Evolutionary conservation across 30 jellyfish, hydroid and myxozoan species (phyloP), one percentile per base, ranked within the genome.

Genomic region (Clytia hemisphaerica): DNA sequence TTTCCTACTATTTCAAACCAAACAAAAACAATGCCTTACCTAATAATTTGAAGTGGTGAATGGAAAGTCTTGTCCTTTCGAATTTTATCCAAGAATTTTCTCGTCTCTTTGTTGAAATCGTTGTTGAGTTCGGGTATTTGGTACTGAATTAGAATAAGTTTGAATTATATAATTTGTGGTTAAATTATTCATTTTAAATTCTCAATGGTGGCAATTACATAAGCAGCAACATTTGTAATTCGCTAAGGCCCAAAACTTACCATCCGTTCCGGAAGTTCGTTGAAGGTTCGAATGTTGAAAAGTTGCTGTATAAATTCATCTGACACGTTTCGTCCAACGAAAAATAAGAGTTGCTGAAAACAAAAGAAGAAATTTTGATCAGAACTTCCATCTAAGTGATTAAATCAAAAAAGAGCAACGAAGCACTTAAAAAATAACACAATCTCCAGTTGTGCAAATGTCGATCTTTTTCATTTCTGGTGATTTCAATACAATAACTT

Each of bases 261-360:
- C 94, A 75, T 38, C 15, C 58, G 37, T 22, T 88, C 97, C 0
- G 93, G 94, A 1, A 88, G 21, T 6, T 73, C 94, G 30, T 70
- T 63, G 27, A 72, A 73, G 71, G 79, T 72, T 57, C 61, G 45
- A 53, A 72, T 71, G 65, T 72, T 75, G 79, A 88, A 88, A 25
- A 88, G 61, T 58, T 81, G 62, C 26, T 75, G 85, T 14, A 88
- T 58, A 49, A 69, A 38, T 6, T 73, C 76, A 42, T 59, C 88
- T 32, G 86, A 75, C 25, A 71, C 76, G 61, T 69, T 76, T 37
- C 87, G 76, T 33, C 97, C 97, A 24, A 88, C 73, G 46, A 88
- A 88, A 6, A 88, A 22, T 55, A 73, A 79, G 15, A 88, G 45
- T 10, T 79, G 87, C 97, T 88, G 45, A 10, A 66, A 67, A 45